A percentile compares a stretch with the other conserved stretches of the same genome.
These are phyloP conservation scores for Corapipo altera DNA, from an alignment of 2,113 vertebrate genomes.

Conservation along the genomic window DNA sequence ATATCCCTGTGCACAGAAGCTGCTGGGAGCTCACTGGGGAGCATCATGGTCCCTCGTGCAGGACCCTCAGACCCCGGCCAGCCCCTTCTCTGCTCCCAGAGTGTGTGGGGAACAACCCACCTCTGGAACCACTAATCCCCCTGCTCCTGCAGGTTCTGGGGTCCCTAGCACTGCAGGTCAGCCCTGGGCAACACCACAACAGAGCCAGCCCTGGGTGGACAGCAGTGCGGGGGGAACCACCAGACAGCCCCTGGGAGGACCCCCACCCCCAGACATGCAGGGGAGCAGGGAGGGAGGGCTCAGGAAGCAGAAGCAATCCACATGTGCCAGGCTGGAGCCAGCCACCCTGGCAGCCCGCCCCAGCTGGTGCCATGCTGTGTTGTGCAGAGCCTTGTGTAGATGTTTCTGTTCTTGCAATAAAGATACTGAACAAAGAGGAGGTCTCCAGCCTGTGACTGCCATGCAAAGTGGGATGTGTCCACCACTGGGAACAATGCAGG, in stretches of 20 bases:
- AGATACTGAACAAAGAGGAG: neutral
- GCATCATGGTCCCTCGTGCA: fast-evolving
- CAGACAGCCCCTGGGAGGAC: neutral
- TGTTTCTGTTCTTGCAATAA: conserved; percentile 60
- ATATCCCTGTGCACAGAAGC: fast-evolving
- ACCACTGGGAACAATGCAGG: fast-evolving
- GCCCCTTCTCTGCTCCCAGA: neutral
- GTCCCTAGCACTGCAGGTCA: neutral
- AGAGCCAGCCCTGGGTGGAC: neutral
- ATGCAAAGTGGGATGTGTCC: neutral
- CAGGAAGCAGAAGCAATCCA: neutral
- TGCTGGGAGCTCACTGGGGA: fast-evolving
- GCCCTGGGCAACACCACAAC: neutral
- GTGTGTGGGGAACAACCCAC: fast-evolving
- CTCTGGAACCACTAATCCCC: conserved; percentile 62
- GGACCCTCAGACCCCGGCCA: fast-evolving
- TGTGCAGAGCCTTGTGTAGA: conserved; percentile 34
- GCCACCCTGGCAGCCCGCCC: neutral
- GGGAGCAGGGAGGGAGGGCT: neutral
- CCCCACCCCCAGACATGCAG: neutral
- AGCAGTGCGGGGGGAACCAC: neutral
- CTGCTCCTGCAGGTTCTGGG: conserved; percentile 31
- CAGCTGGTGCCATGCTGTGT: neutral
- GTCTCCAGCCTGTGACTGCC: neutral
- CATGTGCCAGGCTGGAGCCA: neutral